Evolutionary conservation across 1,140 invertebrate genomes (phyloP), one percentile per base, ranked within the genome.

Genomic region (Thaumetopoea pityocampa): DNA sequence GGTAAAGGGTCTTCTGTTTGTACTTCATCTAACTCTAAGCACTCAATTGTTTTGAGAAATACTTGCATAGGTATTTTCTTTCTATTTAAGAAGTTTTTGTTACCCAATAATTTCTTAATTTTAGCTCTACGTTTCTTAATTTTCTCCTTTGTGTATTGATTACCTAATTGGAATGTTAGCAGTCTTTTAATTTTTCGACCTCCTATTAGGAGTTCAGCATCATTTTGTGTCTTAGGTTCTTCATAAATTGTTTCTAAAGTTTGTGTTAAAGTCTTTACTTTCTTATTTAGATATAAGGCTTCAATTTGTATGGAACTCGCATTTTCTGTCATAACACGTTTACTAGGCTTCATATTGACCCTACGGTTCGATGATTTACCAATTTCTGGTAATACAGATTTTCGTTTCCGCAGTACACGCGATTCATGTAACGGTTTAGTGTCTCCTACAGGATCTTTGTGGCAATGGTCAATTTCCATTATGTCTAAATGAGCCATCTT

Each of bases 41-140:
- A 73, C 50, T 81, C 72, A 38, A 83, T 78, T 15, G 62, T 78
- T 62, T 83, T 67, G 4, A 80, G 58, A 49, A 83, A 79, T 20
- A 81, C 77, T 65, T 72, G 57, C 79, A 83, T 83, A 15, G 79
- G 74, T 41, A 83, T 83, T 58, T 78, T 81, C 42, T 83, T 83
- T 54, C 77, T 76, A 38, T 81, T 84, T 4, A 84, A 47, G 45
- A 74, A 80, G 58, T 77, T 56, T 54, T 77, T 80, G 46, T 76
- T 84, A 7, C 79, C 79, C 23, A 81, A 36, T 7, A 83, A 47
- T 41, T 81, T 84, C 41, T 84, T 81, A 8, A 81, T 84, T 55
- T 84, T 84, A 30, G 77, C 80, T 40, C 80, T 69, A 16, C 80
- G 68, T 42, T 71, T 80, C 46, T 74, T 81, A 12, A 84, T 80